Evolutionary conservation across 2,113 vertebrate species (phyloP).

Genomic region (Eulacestoma nigropectus): DNA sequence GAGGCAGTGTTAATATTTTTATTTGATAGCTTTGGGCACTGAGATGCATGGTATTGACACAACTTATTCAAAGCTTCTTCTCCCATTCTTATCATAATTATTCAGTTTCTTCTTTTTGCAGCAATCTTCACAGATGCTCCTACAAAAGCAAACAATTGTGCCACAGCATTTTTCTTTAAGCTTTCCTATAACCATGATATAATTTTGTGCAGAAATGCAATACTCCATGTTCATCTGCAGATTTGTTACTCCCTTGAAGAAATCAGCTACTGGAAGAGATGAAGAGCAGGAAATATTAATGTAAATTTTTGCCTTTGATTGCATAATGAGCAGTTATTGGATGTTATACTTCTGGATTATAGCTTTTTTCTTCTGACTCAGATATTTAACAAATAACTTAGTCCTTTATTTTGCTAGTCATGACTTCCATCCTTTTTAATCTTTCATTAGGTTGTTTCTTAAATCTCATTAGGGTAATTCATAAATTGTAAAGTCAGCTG

Average conservation of each 20-base stretch:
- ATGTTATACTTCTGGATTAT: background rate
- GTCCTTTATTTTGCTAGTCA: background rate
- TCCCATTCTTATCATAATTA: background rate
- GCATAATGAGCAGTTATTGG: background rate
- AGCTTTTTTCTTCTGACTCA: background rate
- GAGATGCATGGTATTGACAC: background rate
- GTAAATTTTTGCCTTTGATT: background rate
- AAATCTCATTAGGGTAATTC: background rate
- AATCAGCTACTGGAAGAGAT: background rate
- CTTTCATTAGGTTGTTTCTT: background rate
- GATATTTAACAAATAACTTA: background rate
- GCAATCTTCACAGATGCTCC: background rate
- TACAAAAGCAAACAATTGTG: background rate
- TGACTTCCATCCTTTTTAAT: background rate
- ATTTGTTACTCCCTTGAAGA: background rate
- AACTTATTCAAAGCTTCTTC: background rate
- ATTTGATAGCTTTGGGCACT: background rate
- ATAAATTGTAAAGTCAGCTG: background rate
- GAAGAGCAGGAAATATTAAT: background rate
- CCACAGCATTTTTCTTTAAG: background rate
- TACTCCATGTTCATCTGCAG: background rate
- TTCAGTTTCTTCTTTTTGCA: background rate
- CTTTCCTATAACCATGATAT: background rate
- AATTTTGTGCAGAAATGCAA: background rate
- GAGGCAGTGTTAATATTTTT: background rate